A percentile compares a stretch with the other conserved stretches of the same genome.
These are phyloP conservation scores for Agonopterix arenella DNA, from an alignment of 2,888 invertebrate genomes.

Conservation along the genomic window DNA sequence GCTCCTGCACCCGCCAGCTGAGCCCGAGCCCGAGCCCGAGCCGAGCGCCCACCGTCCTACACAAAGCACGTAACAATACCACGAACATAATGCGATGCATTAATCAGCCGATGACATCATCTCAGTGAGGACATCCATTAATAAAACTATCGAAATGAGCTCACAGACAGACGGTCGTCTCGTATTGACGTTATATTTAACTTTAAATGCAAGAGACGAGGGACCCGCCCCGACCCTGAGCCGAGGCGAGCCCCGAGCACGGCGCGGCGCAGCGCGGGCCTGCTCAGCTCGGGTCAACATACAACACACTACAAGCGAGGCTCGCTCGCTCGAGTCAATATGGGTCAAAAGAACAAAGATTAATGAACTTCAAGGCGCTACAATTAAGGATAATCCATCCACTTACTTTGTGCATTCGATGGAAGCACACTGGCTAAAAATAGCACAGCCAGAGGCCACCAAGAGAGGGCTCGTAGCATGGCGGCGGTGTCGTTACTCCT, in stretches of 20 bases:
- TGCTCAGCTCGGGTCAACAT: neutral
- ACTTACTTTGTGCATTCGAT: constrained; percentile 41
- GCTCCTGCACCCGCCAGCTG: no score
- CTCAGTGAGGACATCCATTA: no score
- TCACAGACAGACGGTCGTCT: no score
- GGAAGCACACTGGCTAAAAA: constrained; percentile 38
- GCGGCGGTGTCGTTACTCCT: constrained; percentile 4
- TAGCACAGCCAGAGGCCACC: constrained; percentile 32
- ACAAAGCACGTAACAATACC: no score
- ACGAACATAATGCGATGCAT: no score
- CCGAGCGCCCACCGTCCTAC: no score
- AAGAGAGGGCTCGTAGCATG: constrained; percentile 11
- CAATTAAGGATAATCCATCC: constrained; percentile 6
- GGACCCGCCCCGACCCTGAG: neutral
- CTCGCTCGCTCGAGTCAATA: constrained; percentile 3
- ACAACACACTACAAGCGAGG: neutral
- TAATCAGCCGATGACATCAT: no score
- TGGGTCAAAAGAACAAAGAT: neutral
- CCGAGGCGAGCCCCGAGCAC: neutral
- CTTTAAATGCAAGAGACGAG: no score
- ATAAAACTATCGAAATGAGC: no score
- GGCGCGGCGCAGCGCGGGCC: neutral
- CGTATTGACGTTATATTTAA: no score
- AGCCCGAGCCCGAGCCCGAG: no score
- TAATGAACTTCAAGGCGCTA: neutral